A percentile compares a stretch with the other conserved stretches of the same genome.
phyloP scores from a whole-genome alignment of 2,888 invertebrate genomes.

The Operophtera brumata region DNA sequence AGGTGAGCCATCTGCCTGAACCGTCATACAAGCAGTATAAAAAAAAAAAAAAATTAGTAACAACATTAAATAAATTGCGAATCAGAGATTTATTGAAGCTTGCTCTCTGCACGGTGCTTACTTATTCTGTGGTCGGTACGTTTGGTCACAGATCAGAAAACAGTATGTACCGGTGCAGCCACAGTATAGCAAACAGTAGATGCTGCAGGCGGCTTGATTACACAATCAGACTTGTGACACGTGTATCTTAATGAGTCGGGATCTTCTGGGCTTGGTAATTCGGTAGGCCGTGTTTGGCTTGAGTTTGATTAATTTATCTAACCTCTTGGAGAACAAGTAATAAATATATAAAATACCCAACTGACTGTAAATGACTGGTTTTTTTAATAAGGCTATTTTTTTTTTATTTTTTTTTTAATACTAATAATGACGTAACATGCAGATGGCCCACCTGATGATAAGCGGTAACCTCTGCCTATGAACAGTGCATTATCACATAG shows the following conservation, averaged over 20 bases:
- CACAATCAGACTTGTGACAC: slow-evolving; percentile 9
- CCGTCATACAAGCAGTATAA: too few species aligned
- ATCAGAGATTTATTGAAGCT: not conserved
- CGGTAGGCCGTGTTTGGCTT: not conserved
- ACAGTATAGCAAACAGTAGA: not conserved
- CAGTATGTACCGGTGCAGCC: not conserved
- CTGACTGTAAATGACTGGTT: too few species aligned
- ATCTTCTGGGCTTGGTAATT: not conserved
- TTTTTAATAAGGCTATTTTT: too few species aligned
- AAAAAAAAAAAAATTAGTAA: too few species aligned
- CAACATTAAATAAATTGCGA: too few species aligned
- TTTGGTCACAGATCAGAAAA: not conserved
- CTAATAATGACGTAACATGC: too few species aligned
- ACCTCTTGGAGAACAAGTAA: not conserved
- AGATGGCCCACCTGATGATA: too few species aligned
- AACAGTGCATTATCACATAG: too few species aligned
- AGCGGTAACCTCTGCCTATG: too few species aligned
- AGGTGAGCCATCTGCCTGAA: too few species aligned
- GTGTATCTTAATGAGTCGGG: slow-evolving; percentile 8
- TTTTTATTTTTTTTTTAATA: too few species aligned
- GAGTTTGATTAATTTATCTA: not conserved
- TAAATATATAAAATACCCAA: too few species aligned
- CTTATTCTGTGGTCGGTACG: not conserved
- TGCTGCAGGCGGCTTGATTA: slow-evolving; percentile 6
- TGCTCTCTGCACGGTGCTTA: not conserved